Conservation (phyloP, 2,888 invertebrate genomes). For the Apamea monoglypha region DNA sequence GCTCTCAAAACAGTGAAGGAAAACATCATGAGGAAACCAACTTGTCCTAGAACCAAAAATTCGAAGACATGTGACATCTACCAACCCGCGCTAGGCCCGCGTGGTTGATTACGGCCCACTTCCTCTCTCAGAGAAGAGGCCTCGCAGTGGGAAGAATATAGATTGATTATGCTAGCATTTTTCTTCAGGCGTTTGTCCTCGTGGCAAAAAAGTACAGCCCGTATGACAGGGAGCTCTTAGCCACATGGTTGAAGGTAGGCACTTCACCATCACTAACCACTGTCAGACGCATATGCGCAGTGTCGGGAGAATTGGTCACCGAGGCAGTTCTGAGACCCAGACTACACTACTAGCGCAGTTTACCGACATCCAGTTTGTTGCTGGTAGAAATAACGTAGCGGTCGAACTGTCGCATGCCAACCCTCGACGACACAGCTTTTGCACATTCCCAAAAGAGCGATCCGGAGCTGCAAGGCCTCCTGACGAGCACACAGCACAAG, state of each 20-base stretch:
- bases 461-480: not conserved
- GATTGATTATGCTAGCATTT: not conserved
- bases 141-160: too few species aligned
- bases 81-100: too few species aligned
- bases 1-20: too few species aligned
- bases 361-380: not conserved
- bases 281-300: not conserved
- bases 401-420: not conserved
- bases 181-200: not conserved
- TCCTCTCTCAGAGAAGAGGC: too few species aligned
- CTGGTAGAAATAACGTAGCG: not conserved
- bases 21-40: too few species aligned
- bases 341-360: not conserved
- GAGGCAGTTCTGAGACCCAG: not conserved
- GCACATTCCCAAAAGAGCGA: not conserved
- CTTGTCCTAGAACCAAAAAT: too few species aligned
- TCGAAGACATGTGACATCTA: too few species aligned
- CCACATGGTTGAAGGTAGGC: not conserved
- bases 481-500: not conserved
- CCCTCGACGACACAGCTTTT: not conserved
- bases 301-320: not conserved
- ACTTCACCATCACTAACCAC: not conserved
- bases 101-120: too few species aligned
- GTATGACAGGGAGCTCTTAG: not conserved
- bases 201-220: not conserved